Base-by-base conservation (phyloP, 2,888 invertebrate species). In the Netelia fuscicornis region DNA sequence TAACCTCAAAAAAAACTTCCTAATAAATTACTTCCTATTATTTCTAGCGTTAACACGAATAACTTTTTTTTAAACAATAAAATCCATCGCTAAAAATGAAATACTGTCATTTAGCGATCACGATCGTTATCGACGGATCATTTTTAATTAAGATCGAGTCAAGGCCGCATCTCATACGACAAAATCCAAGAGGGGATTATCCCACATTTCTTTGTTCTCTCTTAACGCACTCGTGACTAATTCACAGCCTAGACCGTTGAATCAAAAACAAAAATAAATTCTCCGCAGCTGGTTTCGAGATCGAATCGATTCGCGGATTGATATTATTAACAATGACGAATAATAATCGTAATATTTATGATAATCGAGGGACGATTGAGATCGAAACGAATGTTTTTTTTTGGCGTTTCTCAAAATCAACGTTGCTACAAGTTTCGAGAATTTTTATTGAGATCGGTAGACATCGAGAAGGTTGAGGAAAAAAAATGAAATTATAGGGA, bases 141-240 rank as follows among this genome's bases (percentile, higher is more conserved):
- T 37, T 37, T 37, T 5, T 5, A 37, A 37, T 37, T 6, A 37
- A 37, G 37, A 37, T 37, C 48, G 13, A 48, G 2, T 48, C 11
- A 48, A 48, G 13, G 13, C 10, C 13, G 48, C 54, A 48, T 67
- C 20, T 23, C 23, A 48, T 13, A 54, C 13, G 8, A 56, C 13
- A 37, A 60, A 78, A 62, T 70, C 37, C 62, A 17, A 20, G 17
- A 79, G 42, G 37, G 77, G 68, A 68, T 60, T 48, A 70, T 64
- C 62, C 42, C 37, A 71, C 70, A 58, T 71, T 65, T 79, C 79
- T 79, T 79, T 71, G 79, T 79, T 71, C 79, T 58, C 17, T 64
- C 54, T 17, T 42, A 52, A 2, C 23, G 13, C 17, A 30, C 68
- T 48, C 76, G 54, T 60, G 1, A 42, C 48, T 9, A 11, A 71